Base-by-base conservation (phyloP, 2,797 vertebrate genomes). In the Gymnopithys bicolor region DNA sequence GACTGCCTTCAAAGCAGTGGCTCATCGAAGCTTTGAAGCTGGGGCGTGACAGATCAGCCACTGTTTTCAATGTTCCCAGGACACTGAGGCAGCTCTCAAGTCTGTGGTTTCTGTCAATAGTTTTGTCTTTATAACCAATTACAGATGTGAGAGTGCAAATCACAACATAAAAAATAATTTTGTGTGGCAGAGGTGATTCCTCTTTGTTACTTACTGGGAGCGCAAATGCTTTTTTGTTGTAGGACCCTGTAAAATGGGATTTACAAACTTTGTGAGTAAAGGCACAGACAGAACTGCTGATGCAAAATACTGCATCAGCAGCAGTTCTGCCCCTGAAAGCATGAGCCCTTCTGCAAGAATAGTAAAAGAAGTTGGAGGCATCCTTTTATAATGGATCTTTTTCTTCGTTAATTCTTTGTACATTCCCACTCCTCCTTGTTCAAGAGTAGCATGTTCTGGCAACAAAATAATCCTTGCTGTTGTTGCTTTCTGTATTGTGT, bases 1-100 rank as follows among this genome's bases (percentile, higher is more conserved):
- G 35, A 39, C 49, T 69, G 43, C 16, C 90, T 96, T 96, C 95
- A 96, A 94, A 95, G 83, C 55, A 56, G 48, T 27, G 12, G n/a
- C 56, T 93, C 28, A 5, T 69, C 35, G 64, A 76, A 82, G 80
- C 66, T 59, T 76, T 87, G 83, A 82, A 92, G 70, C 39, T 74
- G 73, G 8, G 10, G 19, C 1, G 2, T 94, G 88, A 84, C 41
- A 87, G 53, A 79, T 82, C 70, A 67, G 59, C n/a, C 43, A 0
- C 70, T 64, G 17, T 88, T 73, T 58, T 62, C 74, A 58, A 3
- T 39, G 66, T 81, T 93, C 77, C 55, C 86, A 90, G 83, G 35
- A 11, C n/a, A 24, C 28, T 68, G 12, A 3, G 51, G 11, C 80
- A 52, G 43, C 56, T 16, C 21, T 82, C 13, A 79, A 89, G 45